Conservation (phyloP, 2,797 vertebrate species). For the Nasua narica region DNA sequence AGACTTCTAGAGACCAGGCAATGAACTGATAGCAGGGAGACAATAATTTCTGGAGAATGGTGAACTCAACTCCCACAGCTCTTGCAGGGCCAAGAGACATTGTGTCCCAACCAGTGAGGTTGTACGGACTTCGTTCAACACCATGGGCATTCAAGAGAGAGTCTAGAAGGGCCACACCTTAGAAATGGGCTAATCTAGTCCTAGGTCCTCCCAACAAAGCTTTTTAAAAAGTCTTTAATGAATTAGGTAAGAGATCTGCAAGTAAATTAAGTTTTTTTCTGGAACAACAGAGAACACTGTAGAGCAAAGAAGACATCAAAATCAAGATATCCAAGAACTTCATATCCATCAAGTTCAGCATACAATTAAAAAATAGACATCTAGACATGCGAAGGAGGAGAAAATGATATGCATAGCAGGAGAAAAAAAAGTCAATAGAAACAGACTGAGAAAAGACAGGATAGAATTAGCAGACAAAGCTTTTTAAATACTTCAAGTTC, state of each 20-base stretch:
- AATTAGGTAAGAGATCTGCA: not conserved
- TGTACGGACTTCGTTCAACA: not conserved
- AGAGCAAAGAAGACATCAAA: not conserved
- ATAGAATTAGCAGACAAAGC: not conserved
- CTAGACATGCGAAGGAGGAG: not conserved
- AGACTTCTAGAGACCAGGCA: not conserved
- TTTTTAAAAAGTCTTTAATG: not conserved
- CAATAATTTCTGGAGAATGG: not conserved
- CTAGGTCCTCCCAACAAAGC: not conserved
- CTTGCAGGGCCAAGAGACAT: too few species aligned
- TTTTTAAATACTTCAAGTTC: not conserved
- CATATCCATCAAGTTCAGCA: not conserved
- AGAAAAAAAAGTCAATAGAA: not conserved
- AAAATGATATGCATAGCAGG: not conserved
- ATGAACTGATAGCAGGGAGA: not conserved
- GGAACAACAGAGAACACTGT: not conserved
- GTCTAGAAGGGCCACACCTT: not conserved
- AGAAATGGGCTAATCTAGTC: not conserved
- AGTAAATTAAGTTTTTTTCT: not conserved
- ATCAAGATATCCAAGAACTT: not conserved
- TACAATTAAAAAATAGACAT: not conserved
- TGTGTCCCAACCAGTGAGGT: not conserved
- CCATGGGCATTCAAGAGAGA: not conserved
- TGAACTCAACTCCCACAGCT: not conserved
- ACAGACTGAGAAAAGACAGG: slow-evolving; percentile 1